Base-by-base conservation (phyloP, 2,113 vertebrate genomes). In the Scortum barcoo region DNA sequence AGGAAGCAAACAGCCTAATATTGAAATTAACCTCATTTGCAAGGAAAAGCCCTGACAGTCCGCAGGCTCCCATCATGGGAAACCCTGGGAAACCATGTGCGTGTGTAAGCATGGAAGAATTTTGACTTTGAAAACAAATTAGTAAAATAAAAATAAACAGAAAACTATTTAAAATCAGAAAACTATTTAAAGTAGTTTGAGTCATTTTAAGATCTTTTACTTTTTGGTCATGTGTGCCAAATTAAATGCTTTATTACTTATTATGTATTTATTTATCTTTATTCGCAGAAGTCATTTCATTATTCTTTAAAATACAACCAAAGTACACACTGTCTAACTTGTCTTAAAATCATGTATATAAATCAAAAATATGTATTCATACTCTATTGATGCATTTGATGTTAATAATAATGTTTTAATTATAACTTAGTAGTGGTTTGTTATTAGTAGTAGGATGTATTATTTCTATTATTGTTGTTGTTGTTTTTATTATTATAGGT, bases 21-120 rank as follows among this genome's bases (percentile, higher is more conserved):
- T 51, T 60, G 1, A 78, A 78, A 78, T 76, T 0, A 66, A 5
- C 9, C 48, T 44, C 3, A 7, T 67, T 76, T 76, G 40, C 38
- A 67, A 46, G 26, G 75, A 51, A 57, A 48, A 24, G 16, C 36
- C 24, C 61, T 0, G 20, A 46, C 62, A 36, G 11, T 10, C 69
- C 16, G 10, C 6, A 10, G 4, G 0, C 13, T n/a, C 4, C 5
- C 7, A 46, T 9, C 7, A 1, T 14, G 26, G 63, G 46, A 76
- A 78, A 68, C 53, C 63, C 53, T 14, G 53, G 6, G 13, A 30
- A 22, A 44, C 2, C 17, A 12, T 9, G 17, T n/a, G 1, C 3
- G 16, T 24, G 36, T 12, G 24, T 22, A n/a, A 26, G 5, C 8
- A 3, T 42, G 16, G 10, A 36, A 24, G 57, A 58, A 20, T 71